Conservation (phyloP, 2,797 vertebrate species). For the Gymnothorax javanicus region DNA sequence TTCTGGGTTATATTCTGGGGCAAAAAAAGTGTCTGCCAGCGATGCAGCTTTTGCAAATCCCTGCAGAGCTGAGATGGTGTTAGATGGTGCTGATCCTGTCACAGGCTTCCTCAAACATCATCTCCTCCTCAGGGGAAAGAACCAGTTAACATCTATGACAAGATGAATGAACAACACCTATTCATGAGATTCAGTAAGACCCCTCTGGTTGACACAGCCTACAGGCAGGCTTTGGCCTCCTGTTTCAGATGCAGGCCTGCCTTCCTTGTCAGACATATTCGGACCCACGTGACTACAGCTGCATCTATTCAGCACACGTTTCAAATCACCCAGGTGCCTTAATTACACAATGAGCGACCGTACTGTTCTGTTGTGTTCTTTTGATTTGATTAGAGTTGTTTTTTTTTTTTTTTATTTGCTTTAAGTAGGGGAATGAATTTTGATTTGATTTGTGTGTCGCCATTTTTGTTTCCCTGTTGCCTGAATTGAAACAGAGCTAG, state of each 20-base stretch:
- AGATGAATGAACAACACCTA: background rate
- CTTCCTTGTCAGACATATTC: background rate
- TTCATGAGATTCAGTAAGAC: conserved; percentile 16
- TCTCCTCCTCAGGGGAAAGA: background rate
- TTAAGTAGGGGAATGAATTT: conserved; percentile 74
- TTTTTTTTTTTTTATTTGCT: conserved; percentile 61
- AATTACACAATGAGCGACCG: background rate
- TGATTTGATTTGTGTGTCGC: conserved; percentile 93
- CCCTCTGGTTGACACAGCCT: background rate
- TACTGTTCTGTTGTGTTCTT: conserved; percentile 42
- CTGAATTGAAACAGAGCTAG: conserved; percentile 95
- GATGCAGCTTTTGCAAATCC: background rate
- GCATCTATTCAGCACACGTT: conserved; percentile 29
- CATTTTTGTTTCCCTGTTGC: conserved; percentile 85
- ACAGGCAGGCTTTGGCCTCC: background rate
- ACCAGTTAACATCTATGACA: background rate
- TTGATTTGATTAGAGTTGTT: conserved; percentile 44
- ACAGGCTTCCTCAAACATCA: background rate
- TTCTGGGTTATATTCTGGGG: background rate
- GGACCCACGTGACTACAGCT: background rate
- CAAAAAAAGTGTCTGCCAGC: background rate
- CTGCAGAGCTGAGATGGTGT: background rate
- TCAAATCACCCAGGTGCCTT: background rate
- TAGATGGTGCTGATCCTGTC: background rate
- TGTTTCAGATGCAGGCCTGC: background rate